Evolutionary conservation across 1,140 invertebrate species (phyloP), one percentile per base, ranked within the genome.

Genomic region (Antheraea pernyi): DNA sequence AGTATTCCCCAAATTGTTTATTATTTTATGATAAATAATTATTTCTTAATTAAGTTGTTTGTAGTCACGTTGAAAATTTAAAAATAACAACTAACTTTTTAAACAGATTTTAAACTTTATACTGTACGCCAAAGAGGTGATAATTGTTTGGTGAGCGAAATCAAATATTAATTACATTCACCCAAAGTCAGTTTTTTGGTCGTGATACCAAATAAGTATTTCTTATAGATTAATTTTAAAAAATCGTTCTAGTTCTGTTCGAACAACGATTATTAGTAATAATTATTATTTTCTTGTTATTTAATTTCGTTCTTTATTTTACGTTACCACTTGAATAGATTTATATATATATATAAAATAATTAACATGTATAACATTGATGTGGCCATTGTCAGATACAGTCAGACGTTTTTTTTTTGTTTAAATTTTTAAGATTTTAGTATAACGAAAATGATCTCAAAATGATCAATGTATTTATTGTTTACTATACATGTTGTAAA

Each of bases 1-100:
- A 92, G 90, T 92, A 90, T 91, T 90, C 87, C 89, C 89, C 86
- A 91, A 91, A 91, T 86, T 86, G 74, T 89, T 90, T 89, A 86
- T 85, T 84, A 80, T 81, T 79, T 76, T 81, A 77, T 75, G 76
- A 76, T 78, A 73, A 67, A 67, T 67, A 39, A 37, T 81, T 83
- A 58, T 70, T 68, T 82, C 80, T 59, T 67, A 73, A 81, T 74
- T 89, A 90, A 89, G 84, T 89, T 9, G 11, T 8, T 87, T 79
- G 42, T 89, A 90, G 84, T 88, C 85, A 88, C 73, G 30, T 75
- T 73, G 19, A 61, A 61, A 61, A 11, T 61, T 61, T 13, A 13
- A 30, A 36, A 61, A 19, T 60, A 60, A 8, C 19, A 61, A 61
- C 11, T 22, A 30, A 16, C 11, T 0, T 19, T 61, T 61, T 22